Conservation (phyloP, 1,140 invertebrate species). For the Prorops nasuta region DNA sequence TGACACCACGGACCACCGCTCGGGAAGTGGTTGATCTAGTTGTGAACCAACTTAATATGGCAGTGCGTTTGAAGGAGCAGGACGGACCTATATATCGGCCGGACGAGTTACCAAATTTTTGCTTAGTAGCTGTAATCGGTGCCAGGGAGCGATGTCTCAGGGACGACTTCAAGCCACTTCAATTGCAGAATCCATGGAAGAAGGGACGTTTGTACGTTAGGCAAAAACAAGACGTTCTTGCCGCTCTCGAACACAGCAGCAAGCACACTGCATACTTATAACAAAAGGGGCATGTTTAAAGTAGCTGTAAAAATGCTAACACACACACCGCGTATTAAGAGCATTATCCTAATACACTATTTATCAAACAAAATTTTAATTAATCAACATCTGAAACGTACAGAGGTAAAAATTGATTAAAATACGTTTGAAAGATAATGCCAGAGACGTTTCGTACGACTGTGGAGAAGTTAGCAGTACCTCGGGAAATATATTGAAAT, state of each 20-base stretch:
- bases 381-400: no score
- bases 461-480: no score
- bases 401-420: no score
- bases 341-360: no score
- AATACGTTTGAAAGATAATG: no score
- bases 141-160: slow-evolving; percentile 86
- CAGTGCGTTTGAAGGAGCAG: slow-evolving; percentile 81
- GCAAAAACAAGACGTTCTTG: slow-evolving; percentile 83
- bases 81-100: slow-evolving; percentile 81
- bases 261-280: slow-evolving; percentile 66
- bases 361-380: no score
- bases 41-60: slow-evolving; percentile 92
- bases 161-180: slow-evolving; percentile 89
- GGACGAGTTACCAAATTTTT: slow-evolving; percentile 82
- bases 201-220: slow-evolving; percentile 89
- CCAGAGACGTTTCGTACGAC: no score
- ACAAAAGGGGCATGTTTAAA: slow-evolving; percentile 14
- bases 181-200: slow-evolving; percentile 93
- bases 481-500: no score
- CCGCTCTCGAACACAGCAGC: slow-evolving; percentile 81
- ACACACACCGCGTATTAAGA: neutral
- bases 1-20: slow-evolving; percentile 85
- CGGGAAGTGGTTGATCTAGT: slow-evolving; percentile 92
- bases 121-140: slow-evolving; percentile 91
- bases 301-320: neutral